phyloP scores from a whole-genome alignment of 2,797 vertebrate genomes.

The Danio kyathit region DNA sequence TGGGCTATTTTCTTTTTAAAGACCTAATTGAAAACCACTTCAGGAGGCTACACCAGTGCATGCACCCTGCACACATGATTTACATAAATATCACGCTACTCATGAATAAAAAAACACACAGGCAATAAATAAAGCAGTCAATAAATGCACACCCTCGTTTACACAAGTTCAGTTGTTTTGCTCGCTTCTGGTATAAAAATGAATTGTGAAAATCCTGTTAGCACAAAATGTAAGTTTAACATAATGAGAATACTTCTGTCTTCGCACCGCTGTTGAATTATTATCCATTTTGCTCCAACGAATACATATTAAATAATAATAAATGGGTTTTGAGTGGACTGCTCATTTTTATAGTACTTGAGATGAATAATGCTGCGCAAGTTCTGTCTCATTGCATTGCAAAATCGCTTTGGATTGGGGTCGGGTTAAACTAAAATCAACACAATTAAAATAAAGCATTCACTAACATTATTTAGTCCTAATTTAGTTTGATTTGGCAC shows the following conservation, averaged over 20 bases:
- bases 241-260: not conserved
- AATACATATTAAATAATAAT: not conserved
- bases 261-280: not conserved
- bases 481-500: not conserved
- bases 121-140: slow-evolving; percentile 13
- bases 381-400: not conserved
- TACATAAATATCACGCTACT: slow-evolving; percentile 58
- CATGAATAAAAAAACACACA: slow-evolving; percentile 44
- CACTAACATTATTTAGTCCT: too few species aligned
- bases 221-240: not conserved
- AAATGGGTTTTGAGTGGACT: not conserved
- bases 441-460: too few species aligned
- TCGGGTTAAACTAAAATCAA: not conserved
- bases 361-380: not conserved
- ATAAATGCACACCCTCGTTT: not conserved
- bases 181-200: not conserved
- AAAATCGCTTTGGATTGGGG: not conserved
- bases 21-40: slow-evolving; percentile 58
- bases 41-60: slow-evolving; percentile 48
- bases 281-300: not conserved
- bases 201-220: not conserved
- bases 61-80: slow-evolving; percentile 52
- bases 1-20: slow-evolving; percentile 43
- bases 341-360: not conserved
- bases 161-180: not conserved